Evolutionary conservation across 2,888 invertebrate species (phyloP).

Genomic region (Cryptocephalus primarius): DNA sequence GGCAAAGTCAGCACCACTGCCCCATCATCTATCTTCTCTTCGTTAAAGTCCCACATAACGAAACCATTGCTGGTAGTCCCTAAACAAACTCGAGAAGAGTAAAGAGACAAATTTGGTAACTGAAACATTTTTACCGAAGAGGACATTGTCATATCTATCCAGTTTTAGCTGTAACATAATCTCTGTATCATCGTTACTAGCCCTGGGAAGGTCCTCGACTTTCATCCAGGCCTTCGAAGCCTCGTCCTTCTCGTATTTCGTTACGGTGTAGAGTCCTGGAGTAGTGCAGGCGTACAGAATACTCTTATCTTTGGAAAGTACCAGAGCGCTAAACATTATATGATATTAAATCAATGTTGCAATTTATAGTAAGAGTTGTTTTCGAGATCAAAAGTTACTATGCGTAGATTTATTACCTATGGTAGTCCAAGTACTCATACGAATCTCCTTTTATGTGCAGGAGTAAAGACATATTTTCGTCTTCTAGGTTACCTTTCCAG

Average conservation of each 20-base stretch:
- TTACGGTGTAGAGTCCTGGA: conserved; percentile 46
- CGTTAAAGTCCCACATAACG: conserved; percentile 67
- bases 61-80: conserved; percentile 75
- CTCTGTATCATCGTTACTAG: conserved; percentile 61
- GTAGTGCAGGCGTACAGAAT: conserved; percentile 60
- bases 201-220: conserved; percentile 49
- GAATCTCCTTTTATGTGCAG: conserved; percentile 13
- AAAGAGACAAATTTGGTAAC: not conserved
- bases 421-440: conserved; percentile 18
- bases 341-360: not conserved
- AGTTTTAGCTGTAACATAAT: conserved; percentile 72
- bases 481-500: conserved; percentile 75
- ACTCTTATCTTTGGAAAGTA: conserved; percentile 55
- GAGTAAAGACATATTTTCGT: conserved; percentile 49
- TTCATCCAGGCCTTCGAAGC: conserved; percentile 52
- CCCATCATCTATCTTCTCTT: conserved; percentile 36
- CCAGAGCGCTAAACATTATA: conserved; percentile 45
- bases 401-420: conserved; percentile 11
- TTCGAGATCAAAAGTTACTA: not conserved
- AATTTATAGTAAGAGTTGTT: not conserved
- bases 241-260: conserved; percentile 36
- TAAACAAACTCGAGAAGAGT: conserved; percentile 20
- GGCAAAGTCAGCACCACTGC: conserved; percentile 63
- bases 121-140: conserved; percentile 49
- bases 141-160: conserved; percentile 67